phyloP scores from a whole-genome alignment of 2,797 vertebrate species.

The Coracias cyanogaster region DNA sequence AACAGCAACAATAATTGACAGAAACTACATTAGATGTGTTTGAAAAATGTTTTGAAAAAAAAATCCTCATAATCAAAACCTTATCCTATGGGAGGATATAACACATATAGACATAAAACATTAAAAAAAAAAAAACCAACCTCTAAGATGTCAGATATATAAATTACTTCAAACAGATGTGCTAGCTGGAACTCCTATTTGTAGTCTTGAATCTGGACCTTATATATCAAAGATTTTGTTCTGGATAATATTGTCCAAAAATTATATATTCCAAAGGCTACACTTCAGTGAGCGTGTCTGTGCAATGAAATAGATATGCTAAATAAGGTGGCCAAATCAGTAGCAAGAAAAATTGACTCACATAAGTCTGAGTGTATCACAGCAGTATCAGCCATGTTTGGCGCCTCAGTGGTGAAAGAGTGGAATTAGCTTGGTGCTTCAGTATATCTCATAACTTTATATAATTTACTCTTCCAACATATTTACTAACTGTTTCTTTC shows the following conservation, averaged over 20 bases:
- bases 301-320: neutral
- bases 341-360: neutral
- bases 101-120: neutral
- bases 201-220: neutral
- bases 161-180: neutral
- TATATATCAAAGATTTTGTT: neutral
- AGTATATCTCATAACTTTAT: neutral
- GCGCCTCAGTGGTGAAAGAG: neutral
- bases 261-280: neutral
- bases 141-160: neutral
- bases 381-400: neutral
- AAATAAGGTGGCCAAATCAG: neutral
- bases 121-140: neutral
- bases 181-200: neutral
- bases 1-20: neutral
- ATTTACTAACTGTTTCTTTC: neutral
- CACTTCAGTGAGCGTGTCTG: neutral
- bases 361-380: neutral
- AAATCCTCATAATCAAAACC: neutral
- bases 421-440: neutral
- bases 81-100: neutral
- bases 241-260: neutral
- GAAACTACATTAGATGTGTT: neutral
- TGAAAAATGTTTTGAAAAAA: neutral
- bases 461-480: neutral